Evolutionary conservation across 2,113 vertebrate species (phyloP).

Genomic region (Rhineura floridana): DNA sequence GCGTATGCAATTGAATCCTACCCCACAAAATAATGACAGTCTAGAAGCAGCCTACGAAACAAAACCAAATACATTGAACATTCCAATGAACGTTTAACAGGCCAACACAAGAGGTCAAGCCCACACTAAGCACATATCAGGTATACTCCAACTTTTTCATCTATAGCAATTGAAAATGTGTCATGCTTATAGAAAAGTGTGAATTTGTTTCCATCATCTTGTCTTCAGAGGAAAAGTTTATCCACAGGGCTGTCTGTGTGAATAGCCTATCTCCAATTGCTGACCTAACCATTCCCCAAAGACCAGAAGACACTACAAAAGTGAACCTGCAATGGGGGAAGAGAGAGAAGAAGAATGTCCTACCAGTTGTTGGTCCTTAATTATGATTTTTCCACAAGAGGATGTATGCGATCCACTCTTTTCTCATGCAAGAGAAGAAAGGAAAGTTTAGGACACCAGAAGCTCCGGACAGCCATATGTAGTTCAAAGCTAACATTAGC

Average conservation of each 20-base stretch:
- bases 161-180: not conserved
- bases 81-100: no score
- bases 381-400: not conserved
- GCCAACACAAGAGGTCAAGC: not conserved
- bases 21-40: no score
- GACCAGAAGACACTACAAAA: not conserved
- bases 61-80: conserved; percentile 1
- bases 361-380: not conserved
- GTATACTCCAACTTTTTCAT: no score
- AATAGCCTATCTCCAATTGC: not conserved
- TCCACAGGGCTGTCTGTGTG: not conserved
- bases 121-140: not conserved
- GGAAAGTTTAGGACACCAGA: not conserved
- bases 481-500: conserved; percentile 28
- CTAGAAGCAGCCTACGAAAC: not conserved
- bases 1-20: no score
- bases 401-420: not conserved
- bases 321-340: not conserved
- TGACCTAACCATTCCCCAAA: not conserved
- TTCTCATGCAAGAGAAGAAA: not conserved
- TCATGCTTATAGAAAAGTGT: not conserved
- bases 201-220: not conserved
- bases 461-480: not conserved
- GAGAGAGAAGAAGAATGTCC: not conserved
- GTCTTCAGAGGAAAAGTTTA: not conserved